These are phyloP conservation scores for Acipenser transmontanus DNA, from an alignment of 2,797 vertebrate genomes.

Conservation along the genomic window DNA sequence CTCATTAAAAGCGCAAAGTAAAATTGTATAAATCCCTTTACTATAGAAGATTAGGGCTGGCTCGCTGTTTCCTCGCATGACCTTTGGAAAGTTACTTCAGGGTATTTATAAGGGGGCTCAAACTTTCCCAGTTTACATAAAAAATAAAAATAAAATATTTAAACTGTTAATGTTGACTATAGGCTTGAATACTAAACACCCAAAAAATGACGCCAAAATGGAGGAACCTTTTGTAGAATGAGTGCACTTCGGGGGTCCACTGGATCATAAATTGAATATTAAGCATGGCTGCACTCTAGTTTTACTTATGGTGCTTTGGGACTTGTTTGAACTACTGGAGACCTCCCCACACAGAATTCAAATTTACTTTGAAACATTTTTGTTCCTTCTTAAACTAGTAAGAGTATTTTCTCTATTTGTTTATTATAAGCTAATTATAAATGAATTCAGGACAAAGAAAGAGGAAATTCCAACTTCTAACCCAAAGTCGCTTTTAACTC, in stretches of 20 bases:
- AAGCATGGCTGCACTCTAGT: too few relatives aligned
- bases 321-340: too few relatives aligned
- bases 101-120: neutral
- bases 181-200: neutral
- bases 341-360: too few relatives aligned
- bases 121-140: neutral
- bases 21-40: slow-evolving; percentile 1
- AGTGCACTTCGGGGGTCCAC: neutral
- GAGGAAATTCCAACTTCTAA: too few relatives aligned
- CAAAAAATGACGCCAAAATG: neutral
- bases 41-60: neutral
- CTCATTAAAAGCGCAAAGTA: neutral
- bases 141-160: neutral
- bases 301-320: too few relatives aligned
- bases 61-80: neutral
- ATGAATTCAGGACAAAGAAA: too few relatives aligned
- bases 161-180: neutral
- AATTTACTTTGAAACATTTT: too few relatives aligned
- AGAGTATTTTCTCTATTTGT: too few relatives aligned
- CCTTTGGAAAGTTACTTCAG: neutral
- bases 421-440: too few relatives aligned
- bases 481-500: too few relatives aligned
- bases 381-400: too few relatives aligned
- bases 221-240: neutral
- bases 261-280: neutral